phyloP scores from a whole-genome alignment of 2,888 invertebrate genomes.

The Eilema griseolum region DNA sequence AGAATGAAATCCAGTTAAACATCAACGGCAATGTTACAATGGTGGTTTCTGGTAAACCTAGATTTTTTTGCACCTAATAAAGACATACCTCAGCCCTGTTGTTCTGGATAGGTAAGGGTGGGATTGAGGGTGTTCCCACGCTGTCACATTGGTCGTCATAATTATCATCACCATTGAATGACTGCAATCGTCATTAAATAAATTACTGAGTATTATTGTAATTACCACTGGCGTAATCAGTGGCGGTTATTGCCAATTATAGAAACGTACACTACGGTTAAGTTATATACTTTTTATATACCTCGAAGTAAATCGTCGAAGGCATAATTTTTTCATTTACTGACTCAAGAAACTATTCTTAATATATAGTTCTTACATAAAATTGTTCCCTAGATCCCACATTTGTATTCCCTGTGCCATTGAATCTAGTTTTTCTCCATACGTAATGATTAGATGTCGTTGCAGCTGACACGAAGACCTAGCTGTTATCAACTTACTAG shows the following conservation, averaged over 20 bases:
- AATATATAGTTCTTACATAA: no score
- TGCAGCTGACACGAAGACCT: no score
- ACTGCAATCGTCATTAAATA: constrained; percentile 13
- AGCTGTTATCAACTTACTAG: no score
- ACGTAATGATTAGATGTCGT: background rate
- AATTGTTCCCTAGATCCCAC: no score
- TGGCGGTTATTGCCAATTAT: constrained; percentile 25
- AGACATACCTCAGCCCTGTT: background rate
- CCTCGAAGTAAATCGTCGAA: background rate
- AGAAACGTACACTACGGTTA: constrained; percentile 19
- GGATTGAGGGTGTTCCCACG: constrained; percentile 20
- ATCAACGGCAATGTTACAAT: no score
- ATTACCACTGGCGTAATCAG: constrained; percentile 8
- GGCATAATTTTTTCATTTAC: no score
- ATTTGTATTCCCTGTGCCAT: no score
- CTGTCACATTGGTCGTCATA: constrained; percentile 4
- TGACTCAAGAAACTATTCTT: no score
- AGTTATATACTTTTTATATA: background rate
- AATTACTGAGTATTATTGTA: constrained; percentile 5
- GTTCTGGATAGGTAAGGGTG: background rate
- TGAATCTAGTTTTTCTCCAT: no score
- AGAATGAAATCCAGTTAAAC: no score
- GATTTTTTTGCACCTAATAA: background rate
- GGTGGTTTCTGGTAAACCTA: no score
- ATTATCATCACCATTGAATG: constrained; percentile 17